These are phyloP conservation scores for Stigmatopora nigra DNA, from an alignment of 2,113 vertebrate genomes.

Conservation along the genomic window DNA sequence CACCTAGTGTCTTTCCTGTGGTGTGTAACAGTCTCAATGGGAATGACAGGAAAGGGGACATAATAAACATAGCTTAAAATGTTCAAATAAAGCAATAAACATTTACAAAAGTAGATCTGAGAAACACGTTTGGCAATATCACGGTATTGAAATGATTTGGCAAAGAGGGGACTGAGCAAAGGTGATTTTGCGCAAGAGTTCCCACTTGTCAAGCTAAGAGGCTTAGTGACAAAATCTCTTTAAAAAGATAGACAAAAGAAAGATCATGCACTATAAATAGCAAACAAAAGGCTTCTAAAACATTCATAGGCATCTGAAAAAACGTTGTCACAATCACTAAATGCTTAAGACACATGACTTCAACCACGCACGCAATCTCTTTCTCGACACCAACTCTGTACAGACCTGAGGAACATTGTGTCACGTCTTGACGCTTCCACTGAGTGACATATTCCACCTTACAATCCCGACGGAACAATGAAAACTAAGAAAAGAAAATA, in stretches of 20 bases:
- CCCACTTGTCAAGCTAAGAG: slow-evolving; percentile 53
- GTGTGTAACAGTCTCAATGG: slow-evolving; percentile 51
- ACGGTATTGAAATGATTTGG: slow-evolving; percentile 47
- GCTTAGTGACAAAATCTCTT: slow-evolving; percentile 46
- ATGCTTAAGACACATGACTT: slow-evolving; percentile 67
- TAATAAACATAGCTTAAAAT: slow-evolving; percentile 41
- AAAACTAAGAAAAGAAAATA: slow-evolving; percentile 40
- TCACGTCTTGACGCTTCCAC: slow-evolving; percentile 39
- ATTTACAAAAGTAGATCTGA: slow-evolving; percentile 61
- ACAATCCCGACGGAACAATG: slow-evolving; percentile 55
- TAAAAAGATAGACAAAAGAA: slow-evolving; percentile 40
- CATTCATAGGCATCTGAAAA: slow-evolving; percentile 62
- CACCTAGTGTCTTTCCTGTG: slow-evolving; percentile 37
- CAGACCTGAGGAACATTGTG: slow-evolving; percentile 65
- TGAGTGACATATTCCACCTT: slow-evolving; percentile 47
- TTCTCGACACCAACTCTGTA: slow-evolving; percentile 57
- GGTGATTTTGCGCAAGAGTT: slow-evolving; percentile 47
- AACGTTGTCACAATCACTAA: slow-evolving; percentile 67
- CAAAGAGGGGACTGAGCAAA: slow-evolving; percentile 52
- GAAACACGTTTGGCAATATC: slow-evolving; percentile 70
- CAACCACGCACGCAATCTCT: slow-evolving; percentile 51
- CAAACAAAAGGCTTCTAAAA: slow-evolving; percentile 60
- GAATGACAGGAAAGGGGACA: slow-evolving; percentile 32
- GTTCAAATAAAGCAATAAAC: slow-evolving; percentile 57
- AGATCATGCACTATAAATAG: slow-evolving; percentile 63